Evolutionary conservation across 2,888 invertebrate genomes (phyloP).

Genomic region (Drosophila tripunctata): DNA sequence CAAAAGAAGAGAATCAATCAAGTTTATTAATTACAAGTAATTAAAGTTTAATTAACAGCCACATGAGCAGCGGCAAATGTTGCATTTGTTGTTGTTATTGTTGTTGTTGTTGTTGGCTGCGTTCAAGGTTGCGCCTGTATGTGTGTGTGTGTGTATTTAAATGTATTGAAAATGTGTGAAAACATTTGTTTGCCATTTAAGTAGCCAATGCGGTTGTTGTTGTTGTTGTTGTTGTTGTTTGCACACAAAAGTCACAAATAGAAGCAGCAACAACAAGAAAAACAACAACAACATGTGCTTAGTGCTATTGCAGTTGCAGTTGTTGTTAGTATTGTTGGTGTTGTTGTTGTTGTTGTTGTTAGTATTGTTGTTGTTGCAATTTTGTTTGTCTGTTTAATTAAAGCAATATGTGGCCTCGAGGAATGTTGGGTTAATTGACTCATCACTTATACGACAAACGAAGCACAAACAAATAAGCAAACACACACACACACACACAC

Average conservation of each 20-base stretch:
- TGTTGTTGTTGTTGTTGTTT: slow-evolving; percentile 37
- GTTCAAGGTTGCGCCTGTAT: slow-evolving; percentile 65
- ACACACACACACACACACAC: slow-evolving; percentile 29
- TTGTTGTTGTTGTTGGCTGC: slow-evolving; percentile 26
- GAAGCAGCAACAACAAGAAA: slow-evolving; percentile 12
- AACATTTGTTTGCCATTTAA: slow-evolving; percentile 69
- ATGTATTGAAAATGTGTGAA: slow-evolving; percentile 49
- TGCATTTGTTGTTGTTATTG: slow-evolving; percentile 33
- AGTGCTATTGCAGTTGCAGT: slow-evolving; percentile 20
- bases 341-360: slow-evolving; percentile 14
- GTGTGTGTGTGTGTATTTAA: slow-evolving; percentile 27
- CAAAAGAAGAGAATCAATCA: slow-evolving; percentile 54
- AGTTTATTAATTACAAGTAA: slow-evolving; percentile 73
- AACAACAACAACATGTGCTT: slow-evolving; percentile 45
- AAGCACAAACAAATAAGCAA: slow-evolving; percentile 63
- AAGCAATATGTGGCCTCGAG: slow-evolving; percentile 82
- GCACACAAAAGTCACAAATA: slow-evolving; percentile 29
- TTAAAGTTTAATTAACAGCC: slow-evolving; percentile 75
- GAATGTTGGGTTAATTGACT: slow-evolving; percentile 83
- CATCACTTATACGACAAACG: slow-evolving; percentile 81
- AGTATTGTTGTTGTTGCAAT: slow-evolving; percentile 43
- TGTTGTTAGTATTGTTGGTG: slow-evolving; percentile 16
- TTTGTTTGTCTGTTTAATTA: slow-evolving; percentile 77
- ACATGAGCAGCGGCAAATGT: slow-evolving; percentile 20
- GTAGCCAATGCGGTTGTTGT: slow-evolving; percentile 47